These are phyloP conservation scores for Phyto melanocephala DNA, from an alignment of 2,888 invertebrate species.

Conservation along the genomic window DNA sequence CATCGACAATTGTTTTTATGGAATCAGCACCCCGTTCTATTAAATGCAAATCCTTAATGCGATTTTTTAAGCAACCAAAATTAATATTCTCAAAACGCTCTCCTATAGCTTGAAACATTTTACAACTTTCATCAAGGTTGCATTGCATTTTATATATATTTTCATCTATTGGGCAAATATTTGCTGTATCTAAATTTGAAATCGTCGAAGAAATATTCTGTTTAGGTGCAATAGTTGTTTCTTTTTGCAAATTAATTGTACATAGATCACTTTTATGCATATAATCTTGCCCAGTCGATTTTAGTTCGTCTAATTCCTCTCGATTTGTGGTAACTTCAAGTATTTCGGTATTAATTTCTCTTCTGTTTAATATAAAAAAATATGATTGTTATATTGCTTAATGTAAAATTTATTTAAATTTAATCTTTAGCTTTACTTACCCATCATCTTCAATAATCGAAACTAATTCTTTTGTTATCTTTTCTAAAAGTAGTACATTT, in stretches of 20 bases:
- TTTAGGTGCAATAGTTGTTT: neutral
- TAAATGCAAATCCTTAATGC: constrained; percentile 74
- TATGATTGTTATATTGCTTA: neutral
- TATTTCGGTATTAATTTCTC: neutral
- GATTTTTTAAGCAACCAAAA: constrained; percentile 71
- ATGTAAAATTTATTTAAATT: neutral
- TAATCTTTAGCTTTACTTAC: constrained; percentile 57
- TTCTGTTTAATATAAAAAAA: neutral
- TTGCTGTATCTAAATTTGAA: constrained; percentile 66
- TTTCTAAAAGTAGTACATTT: constrained; percentile 68
- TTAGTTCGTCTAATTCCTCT: neutral
- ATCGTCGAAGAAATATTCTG: neutral
- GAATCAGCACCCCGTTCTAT: constrained; percentile 66
- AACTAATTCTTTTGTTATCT: constrained; percentile 70
- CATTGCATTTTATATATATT: constrained; percentile 73
- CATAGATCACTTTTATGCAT: neutral
- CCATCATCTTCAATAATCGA: constrained; percentile 69
- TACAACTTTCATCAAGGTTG: constrained; percentile 72
- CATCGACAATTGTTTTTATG: constrained; percentile 59
- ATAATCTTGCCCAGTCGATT: neutral
- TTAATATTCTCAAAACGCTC: constrained; percentile 74
- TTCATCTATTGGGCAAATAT: constrained; percentile 67
- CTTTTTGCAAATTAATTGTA: neutral
- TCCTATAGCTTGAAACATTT: constrained; percentile 73
- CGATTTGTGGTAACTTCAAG: neutral